Base-by-base conservation (phyloP, 2,888 invertebrate genomes). In the Hypsopygia costalis region DNA sequence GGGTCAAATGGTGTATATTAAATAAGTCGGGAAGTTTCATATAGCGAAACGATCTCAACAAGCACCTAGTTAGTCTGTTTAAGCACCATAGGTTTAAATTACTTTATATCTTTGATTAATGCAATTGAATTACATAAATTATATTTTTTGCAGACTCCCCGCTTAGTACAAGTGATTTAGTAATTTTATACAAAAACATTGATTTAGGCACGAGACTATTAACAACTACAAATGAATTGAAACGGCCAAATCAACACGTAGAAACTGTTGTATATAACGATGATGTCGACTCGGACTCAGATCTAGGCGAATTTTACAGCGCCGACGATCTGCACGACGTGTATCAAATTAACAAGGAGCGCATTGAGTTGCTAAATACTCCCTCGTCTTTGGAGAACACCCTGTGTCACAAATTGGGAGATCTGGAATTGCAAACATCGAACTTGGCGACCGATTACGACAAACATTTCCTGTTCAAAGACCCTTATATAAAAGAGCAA, bases 111-210 rank as follows among this genome's bases (percentile, higher is more conserved):
- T n/a, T n/a, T n/a, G n/a, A n/a, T n/a, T n/a, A n/a, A n/a, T n/a
- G n/a, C n/a, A n/a, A n/a, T n/a, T n/a, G n/a, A n/a, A n/a, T n/a
- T n/a, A n/a, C n/a, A n/a, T n/a, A n/a, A n/a, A n/a, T n/a, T n/a
- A n/a, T n/a, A n/a, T n/a, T n/a, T n/a, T 11, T 60, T 62, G 9
- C 60, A 75, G 74, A 57, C 45, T 59, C 62, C 28, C 46, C 64
- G n/a, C 50, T 85, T 7, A 65, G 70, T 10, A 59, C 76, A 8
- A 67, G 68, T 43, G 86, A 88, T 51, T 61, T 87, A 43, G 75
- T 86, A 3, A 67, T 83, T 11, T 56, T 88, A 5, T 86, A 86
- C 52, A 76, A 83, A 63, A 88, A 88, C 49, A 70, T 81, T 5
- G 87, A 86, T 36, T 41, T 75, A 34, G 80, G 71, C 1, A 69